Conservation (phyloP, 2,888 invertebrate genomes). For the Empis stercorea region DNA sequence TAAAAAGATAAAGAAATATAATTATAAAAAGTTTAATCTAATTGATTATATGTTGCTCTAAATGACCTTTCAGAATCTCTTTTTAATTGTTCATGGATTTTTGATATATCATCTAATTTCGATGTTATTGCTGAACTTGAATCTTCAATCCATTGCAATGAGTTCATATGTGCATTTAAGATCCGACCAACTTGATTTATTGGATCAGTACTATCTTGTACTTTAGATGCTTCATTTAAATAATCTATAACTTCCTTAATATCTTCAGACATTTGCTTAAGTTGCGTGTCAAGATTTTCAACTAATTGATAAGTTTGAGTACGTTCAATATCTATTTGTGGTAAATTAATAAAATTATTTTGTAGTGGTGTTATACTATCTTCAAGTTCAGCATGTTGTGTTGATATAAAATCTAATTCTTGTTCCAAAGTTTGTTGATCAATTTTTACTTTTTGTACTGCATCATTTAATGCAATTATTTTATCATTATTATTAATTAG, state of each 20-base stretch:
- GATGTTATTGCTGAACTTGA: conserved; percentile 64
- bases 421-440: conserved; percentile 84
- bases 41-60: conserved; percentile 42
- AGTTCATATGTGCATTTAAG: conserved; percentile 91
- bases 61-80: conserved; percentile 61
- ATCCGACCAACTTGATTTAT: conserved; percentile 87
- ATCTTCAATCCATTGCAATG: conserved; percentile 87
- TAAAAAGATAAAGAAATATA: not conserved
- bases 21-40: not conserved
- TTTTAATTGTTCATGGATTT: conserved; percentile 62
- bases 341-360: conserved; percentile 55
- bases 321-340: conserved; percentile 72
- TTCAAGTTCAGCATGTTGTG: conserved; percentile 86
- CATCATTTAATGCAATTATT: conserved; percentile 73
- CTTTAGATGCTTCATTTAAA: conserved; percentile 75
- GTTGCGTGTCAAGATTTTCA: conserved; percentile 80
- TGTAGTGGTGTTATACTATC: conserved; percentile 77
- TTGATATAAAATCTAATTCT: conserved; percentile 83
- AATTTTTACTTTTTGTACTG: conserved; percentile 75
- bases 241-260: conserved; percentile 91
- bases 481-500: conserved; percentile 86
- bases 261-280: conserved; percentile 91
- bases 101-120: conserved; percentile 69
- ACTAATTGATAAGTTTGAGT: conserved; percentile 84
- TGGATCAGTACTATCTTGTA: conserved; percentile 74